Conservation (phyloP, 2,888 invertebrate genomes). For the Leptinotarsa rubiginosa region DNA sequence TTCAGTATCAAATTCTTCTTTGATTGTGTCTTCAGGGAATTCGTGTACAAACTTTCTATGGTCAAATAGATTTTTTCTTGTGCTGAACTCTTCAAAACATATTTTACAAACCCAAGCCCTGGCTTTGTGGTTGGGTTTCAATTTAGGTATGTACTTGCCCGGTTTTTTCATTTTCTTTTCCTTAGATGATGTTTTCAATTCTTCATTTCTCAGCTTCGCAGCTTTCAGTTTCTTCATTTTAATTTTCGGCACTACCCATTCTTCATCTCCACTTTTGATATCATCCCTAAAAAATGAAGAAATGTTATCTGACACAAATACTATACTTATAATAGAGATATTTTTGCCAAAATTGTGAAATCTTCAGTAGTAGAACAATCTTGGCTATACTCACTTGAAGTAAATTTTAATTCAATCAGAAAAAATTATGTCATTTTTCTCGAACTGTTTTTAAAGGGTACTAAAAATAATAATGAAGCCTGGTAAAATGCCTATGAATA, state of each 20-base stretch:
- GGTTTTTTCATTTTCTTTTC: slow-evolving; percentile 32
- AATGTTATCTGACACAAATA: slow-evolving; percentile 21
- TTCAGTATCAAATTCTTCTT: slow-evolving; percentile 39
- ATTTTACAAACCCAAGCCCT: slow-evolving; percentile 53
- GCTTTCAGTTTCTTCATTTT: slow-evolving; percentile 6
- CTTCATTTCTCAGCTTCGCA: slow-evolving; percentile 26
- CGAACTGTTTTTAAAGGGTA: too few species aligned
- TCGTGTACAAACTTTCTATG: slow-evolving; percentile 51
- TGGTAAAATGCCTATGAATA: too few species aligned
- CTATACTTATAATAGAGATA: not conserved
- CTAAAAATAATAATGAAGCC: too few species aligned
- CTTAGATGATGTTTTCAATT: slow-evolving; percentile 26
- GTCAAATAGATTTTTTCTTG: slow-evolving; percentile 51
- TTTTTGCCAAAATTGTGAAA: not conserved
- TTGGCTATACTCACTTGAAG: not conserved
- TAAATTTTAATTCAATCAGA: too few species aligned
- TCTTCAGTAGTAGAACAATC: not conserved
- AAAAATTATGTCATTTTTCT: too few species aligned
- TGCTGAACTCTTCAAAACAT: slow-evolving; percentile 51
- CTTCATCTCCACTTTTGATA: slow-evolving; percentile 24
- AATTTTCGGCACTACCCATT: slow-evolving; percentile 3
- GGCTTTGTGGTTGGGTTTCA: slow-evolving; percentile 51
- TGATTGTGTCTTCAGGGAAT: slow-evolving; percentile 36
- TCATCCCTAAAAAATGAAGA: slow-evolving; percentile 9
- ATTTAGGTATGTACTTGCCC: slow-evolving; percentile 37